Percentiles rank a stretch among this genome's conserved stretches.
Evolutionary conservation across 2,797 vertebrate genomes (phyloP).

Genomic region (Naso thynnoides): DNA sequence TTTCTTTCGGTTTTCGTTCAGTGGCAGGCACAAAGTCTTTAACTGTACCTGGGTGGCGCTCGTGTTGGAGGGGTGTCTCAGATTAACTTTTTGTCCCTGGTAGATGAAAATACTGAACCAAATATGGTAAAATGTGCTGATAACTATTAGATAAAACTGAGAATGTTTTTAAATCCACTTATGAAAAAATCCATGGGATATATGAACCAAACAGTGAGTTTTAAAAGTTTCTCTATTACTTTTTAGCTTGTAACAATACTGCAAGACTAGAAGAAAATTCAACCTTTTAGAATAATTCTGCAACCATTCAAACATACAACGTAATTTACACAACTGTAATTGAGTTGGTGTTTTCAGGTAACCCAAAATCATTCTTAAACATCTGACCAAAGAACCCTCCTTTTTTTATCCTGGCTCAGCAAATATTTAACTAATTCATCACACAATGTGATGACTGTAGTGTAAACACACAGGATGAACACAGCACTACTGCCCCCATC

Average conservation of each 20-base stretch:
- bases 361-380: neutral
- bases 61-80: no score
- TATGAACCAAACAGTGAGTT: no score
- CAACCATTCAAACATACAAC: neutral
- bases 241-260: neutral
- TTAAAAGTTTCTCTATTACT: neutral
- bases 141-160: no score
- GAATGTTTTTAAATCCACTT: no score
- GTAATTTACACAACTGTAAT: neutral
- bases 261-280: neutral
- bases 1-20: no score
- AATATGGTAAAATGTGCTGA: no score
- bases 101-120: no score
- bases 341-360: neutral
- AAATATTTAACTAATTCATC: conserved; percentile 21
- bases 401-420: conserved; percentile 6
- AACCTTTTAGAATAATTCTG: neutral
- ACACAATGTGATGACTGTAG: conserved; percentile 12
- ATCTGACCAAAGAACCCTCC: neutral
- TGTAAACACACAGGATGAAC: conserved; percentile 34
- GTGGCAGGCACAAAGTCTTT: no score
- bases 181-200: no score
- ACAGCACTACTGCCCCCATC: neutral
- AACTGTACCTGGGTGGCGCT: no score
- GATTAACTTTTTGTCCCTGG: no score